A percentile compares a stretch with the other conserved stretches of the same genome.
phyloP scores from a whole-genome alignment of 2,113 vertebrate species.

The Myotis brandtii region DNA sequence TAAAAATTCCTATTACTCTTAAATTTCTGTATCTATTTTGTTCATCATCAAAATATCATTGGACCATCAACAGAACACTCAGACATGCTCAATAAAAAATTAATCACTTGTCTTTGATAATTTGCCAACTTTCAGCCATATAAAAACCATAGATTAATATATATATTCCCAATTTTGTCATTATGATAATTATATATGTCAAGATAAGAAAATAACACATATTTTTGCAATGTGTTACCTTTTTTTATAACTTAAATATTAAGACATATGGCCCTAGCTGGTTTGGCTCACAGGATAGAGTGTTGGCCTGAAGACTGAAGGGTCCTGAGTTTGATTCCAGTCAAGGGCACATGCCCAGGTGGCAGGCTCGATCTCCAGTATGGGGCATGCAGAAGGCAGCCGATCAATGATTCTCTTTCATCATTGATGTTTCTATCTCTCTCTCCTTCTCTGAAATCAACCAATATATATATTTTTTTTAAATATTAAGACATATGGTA shows the following conservation, averaged over 20 bases:
- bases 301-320: too few relatives aligned
- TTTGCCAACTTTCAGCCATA: not conserved
- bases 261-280: not conserved
- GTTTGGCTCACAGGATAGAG: too few relatives aligned
- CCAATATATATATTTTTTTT: not conserved
- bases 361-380: too few relatives aligned
- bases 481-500: not conserved
- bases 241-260: not conserved
- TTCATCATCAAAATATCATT: not conserved
- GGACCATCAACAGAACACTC: not conserved
- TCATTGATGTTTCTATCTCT: too few relatives aligned
- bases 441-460: too few relatives aligned
- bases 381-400: too few relatives aligned
- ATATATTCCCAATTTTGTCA: not conserved
- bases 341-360: too few relatives aligned
- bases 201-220: conserved; percentile 22
- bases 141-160: not conserved
- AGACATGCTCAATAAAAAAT: not conserved
- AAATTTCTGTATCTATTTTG: not conserved
- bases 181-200: not conserved
- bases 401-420: too few relatives aligned
- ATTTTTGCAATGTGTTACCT: not conserved
- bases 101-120: not conserved
- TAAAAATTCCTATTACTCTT: not conserved
- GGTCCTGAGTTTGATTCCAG: too few relatives aligned